phyloP scores from a whole-genome alignment of 2,113 vertebrate genomes.

The Chaetodon auriga region DNA sequence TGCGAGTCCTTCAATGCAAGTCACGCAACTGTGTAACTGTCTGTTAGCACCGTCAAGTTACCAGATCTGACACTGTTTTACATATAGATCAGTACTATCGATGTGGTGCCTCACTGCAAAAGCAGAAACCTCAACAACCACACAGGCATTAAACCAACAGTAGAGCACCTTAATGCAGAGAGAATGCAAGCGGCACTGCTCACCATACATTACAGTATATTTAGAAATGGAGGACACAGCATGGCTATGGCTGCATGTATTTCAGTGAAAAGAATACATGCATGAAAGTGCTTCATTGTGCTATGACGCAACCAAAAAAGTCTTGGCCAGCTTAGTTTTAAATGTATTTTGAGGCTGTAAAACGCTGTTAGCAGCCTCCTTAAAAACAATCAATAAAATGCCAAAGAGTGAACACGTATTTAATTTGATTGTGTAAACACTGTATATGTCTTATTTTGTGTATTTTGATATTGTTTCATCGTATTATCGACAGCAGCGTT shows the following conservation, averaged over 20 bases:
- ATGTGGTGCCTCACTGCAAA: neutral
- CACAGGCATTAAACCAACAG: neutral
- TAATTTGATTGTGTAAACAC: neutral
- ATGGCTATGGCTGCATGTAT: neutral
- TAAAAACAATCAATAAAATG: no score
- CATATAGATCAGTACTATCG: neutral
- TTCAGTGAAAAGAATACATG: neutral
- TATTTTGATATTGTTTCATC: neutral
- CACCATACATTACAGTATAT: neutral
- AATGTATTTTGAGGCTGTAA: neutral
- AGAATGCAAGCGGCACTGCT: neutral
- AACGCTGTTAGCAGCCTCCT: neutral
- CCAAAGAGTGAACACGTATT: neutral
- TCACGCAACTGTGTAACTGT: neutral
- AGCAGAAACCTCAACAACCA: neutral
- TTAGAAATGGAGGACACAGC: neutral
- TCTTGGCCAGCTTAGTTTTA: neutral
- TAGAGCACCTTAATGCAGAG: neutral
- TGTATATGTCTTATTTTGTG: neutral
- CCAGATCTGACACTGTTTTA: neutral
- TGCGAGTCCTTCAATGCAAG: neutral
- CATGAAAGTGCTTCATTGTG: neutral
- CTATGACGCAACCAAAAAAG: constrained; percentile 5
- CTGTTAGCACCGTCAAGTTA: neutral
- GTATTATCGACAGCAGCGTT: neutral